phyloP scores from a whole-genome alignment of 2,888 invertebrate species.

The Polyploca ridens region DNA sequence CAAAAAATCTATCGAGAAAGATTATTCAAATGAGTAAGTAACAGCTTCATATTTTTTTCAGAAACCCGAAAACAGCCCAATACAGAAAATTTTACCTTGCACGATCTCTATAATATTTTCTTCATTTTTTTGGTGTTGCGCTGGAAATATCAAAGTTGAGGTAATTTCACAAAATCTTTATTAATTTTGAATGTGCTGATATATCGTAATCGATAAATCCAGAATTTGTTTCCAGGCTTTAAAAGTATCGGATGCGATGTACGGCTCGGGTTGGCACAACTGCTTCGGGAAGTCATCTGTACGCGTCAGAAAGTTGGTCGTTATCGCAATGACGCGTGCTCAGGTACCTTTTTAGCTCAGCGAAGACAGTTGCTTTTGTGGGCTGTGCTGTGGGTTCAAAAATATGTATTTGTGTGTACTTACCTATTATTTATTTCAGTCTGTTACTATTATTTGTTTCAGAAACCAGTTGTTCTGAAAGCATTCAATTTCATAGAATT shows the following conservation, averaged over 20 bases:
- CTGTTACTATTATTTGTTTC: conserved; percentile 24
- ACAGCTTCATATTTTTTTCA: conserved; percentile 19
- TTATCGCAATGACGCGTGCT: conserved; percentile 40
- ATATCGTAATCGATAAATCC: too few relatives aligned
- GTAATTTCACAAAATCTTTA: conserved; percentile 22
- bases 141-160: conserved; percentile 57
- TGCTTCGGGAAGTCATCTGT: conserved; percentile 31
- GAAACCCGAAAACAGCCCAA: conserved; percentile 35
- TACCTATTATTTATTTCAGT: too few relatives aligned
- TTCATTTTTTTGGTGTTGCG: conserved; percentile 54
- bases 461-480: conserved; percentile 53
- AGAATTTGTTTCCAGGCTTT: conserved; percentile 36
- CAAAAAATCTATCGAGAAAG: too few relatives aligned
- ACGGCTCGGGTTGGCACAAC: conserved; percentile 52
- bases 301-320: conserved; percentile 38
- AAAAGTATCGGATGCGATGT: conserved; percentile 51
- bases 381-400: too few relatives aligned
- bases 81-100: neutral
- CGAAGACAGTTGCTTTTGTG: too few relatives aligned
- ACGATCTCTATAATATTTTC: too few relatives aligned
- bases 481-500: conserved; percentile 48
- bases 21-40: neutral
- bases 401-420: too few relatives aligned
- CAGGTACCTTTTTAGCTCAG: conserved; percentile 35
- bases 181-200: neutral